Conservation (phyloP, 2,888 invertebrate species). For the Blera fallax region DNA sequence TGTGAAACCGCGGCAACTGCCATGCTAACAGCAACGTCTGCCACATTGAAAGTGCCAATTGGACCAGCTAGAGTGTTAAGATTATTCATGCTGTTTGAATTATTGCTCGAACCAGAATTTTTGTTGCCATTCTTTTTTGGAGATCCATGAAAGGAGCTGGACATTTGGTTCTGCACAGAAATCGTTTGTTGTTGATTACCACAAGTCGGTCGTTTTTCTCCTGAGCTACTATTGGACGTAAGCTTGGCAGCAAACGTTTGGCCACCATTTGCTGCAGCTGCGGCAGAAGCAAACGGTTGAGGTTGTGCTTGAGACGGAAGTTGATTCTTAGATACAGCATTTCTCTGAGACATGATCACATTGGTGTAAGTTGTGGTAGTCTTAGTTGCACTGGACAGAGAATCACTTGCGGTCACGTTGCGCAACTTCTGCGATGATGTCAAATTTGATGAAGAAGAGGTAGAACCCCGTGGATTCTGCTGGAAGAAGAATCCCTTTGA, state of each 20-base stretch:
- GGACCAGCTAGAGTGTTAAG: conserved; percentile 79
- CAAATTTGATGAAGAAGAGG: conserved; percentile 48
- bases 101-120: conserved; percentile 33
- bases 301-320: conserved; percentile 39
- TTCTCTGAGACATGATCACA: conserved; percentile 83
- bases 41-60: conserved; percentile 81
- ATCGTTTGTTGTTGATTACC: conserved; percentile 60
- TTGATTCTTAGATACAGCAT: conserved; percentile 75
- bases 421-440: conserved; percentile 50
- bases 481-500: conserved; percentile 77
- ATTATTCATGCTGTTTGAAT: conserved; percentile 70
- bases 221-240: conserved; percentile 78
- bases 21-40: conserved; percentile 79
- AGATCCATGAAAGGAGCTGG: conserved; percentile 60
- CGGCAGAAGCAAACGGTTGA: conserved; percentile 44
- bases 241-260: conserved; percentile 83
- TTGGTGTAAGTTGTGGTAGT: conserved; percentile 84
- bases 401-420: conserved; percentile 61
- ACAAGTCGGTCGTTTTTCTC: conserved; percentile 63
- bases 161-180: conserved; percentile 60
- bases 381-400: conserved; percentile 79
- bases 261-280: conserved; percentile 63
- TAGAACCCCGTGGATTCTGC: conserved; percentile 74
- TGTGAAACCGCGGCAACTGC: conserved; percentile 77
- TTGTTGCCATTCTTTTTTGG: conserved; percentile 58